Evolutionary conservation across 2,888 invertebrate genomes (phyloP), one percentile per base, ranked within the genome.

Genomic region (Drosophila helvetica): DNA sequence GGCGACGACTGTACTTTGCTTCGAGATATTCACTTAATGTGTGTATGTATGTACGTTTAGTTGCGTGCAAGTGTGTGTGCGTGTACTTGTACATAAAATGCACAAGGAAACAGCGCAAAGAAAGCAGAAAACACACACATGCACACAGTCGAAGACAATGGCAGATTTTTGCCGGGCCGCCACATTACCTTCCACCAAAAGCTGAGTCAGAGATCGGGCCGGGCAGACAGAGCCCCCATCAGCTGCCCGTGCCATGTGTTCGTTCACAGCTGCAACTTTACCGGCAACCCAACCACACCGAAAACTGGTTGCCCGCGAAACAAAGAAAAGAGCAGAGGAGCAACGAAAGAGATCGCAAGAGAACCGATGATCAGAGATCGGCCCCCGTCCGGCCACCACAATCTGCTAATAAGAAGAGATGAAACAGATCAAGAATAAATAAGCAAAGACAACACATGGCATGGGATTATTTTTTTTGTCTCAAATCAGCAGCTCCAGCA

Each of bases 401-500:
- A n/a, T 17, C 25, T 38, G 19, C 54, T 8, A 22, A 17, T 8
- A 27, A 27, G 27, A 27, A 27, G 8, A 27, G 27, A 58, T 15
- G 50, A 52, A 61, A 10, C 9, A 27, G 27, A 47, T 15, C 22
- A 68, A 54, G 46, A 60, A 68, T 66, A 77, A 59, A 51, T 25
- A 42, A 10, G 43, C 25, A 45, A 38, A 58, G 53, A 58, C 25
- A 22, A 51, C 50, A 42, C 51, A 70, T 45, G 33, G 42, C 18
- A 25, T 27, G 25, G 65, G 73, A 69, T 80, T 78, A 78, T 77
- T 74, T 63, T 72, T 85, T 83, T 88, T 86, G 90, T 90, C 89
- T 91, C 91, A 91, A 91, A 91, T 91, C 91, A 91, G 91, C 91
- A 91, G 91, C 90, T 91, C 90, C 91, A 90, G 91, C 91, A 91